Conservation (phyloP, 2,797 vertebrate genomes). For the Typhlichthys eigenmanni region DNA sequence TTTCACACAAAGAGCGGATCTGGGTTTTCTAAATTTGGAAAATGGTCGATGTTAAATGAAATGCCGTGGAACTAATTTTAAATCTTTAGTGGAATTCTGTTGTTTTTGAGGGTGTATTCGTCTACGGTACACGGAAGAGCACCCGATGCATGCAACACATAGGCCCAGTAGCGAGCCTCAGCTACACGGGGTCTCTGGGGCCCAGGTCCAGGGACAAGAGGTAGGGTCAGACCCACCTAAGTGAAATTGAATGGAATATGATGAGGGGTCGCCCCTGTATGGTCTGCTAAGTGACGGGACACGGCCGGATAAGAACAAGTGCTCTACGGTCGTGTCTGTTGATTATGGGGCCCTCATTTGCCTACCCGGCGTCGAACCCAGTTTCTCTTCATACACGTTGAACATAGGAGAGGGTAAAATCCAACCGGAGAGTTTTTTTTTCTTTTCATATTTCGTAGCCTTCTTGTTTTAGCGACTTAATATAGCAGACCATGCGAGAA, state of each 20-base stretch:
- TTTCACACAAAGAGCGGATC: conserved; percentile 58
- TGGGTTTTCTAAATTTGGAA: conserved; percentile 52
- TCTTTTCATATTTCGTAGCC: not conserved
- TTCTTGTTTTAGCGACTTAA: not conserved
- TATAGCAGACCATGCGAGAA: not conserved
- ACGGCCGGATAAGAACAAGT: conserved; percentile 46
- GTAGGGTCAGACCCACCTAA: conserved; percentile 75
- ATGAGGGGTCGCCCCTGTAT: conserved; percentile 58
- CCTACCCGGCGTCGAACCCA: conserved; percentile 23
- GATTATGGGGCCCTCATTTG: conserved; percentile 42
- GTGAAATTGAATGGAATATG: conserved; percentile 54
- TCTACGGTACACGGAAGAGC: conserved; percentile 52
- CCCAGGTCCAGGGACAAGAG: conserved; percentile 73
- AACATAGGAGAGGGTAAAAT: too few relatives aligned
- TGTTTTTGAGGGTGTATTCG: conserved; percentile 51
- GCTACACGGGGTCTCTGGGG: conserved; percentile 77
- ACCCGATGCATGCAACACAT: conserved; percentile 40
- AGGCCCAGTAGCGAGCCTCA: conserved; percentile 52
- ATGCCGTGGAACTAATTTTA: conserved; percentile 64
- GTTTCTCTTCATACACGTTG: conserved; percentile 32
- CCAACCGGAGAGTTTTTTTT: too few relatives aligned
- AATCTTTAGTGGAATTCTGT: conserved; percentile 58
- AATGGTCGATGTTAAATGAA: conserved; percentile 61
- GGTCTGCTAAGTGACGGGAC: conserved; percentile 59
- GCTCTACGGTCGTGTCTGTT: conserved; percentile 31